Percentiles rank a stretch among this genome's conserved stretches.
Conservation (phyloP, 2,888 invertebrate species). For the Lagria hirta region DNA sequence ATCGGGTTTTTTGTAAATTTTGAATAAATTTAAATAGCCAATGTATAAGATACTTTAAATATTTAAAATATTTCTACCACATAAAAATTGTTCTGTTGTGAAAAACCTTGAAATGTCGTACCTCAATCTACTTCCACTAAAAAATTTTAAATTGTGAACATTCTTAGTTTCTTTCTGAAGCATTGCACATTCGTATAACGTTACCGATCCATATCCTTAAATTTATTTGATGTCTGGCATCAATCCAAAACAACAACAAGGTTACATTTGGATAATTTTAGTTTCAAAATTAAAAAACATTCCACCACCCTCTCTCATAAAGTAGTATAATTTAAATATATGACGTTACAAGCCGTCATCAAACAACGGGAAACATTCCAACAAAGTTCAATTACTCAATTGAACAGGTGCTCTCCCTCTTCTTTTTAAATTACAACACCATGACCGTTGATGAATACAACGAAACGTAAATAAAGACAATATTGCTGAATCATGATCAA, state of each 20-base stretch:
- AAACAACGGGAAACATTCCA: slow-evolving; percentile 22
- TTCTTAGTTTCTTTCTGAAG: too few species aligned
- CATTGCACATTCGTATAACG: too few species aligned
- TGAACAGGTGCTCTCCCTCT: slow-evolving; percentile 19
- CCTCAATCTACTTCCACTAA: too few species aligned
- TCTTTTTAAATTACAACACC: slow-evolving; percentile 9
- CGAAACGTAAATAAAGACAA: slow-evolving; percentile 13
- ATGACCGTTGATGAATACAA: slow-evolving; percentile 12
- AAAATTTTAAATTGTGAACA: too few species aligned
- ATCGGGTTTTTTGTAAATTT: too few species aligned
- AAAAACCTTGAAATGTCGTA: too few species aligned
- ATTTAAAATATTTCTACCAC: too few species aligned
- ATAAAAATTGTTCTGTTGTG: too few species aligned
- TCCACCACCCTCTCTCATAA: slow-evolving; percentile 16
- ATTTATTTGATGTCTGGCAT: slow-evolving; percentile 9
- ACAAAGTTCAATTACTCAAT: slow-evolving; percentile 14
- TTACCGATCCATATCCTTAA: too few species aligned
- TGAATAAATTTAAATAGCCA: too few species aligned
- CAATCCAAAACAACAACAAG: slow-evolving; percentile 16
- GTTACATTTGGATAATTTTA: slow-evolving; percentile 17
- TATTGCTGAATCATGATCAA: slow-evolving; percentile 12
- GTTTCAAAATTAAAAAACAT: slow-evolving; percentile 20
- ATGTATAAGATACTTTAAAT: too few species aligned
- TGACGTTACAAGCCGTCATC: slow-evolving; percentile 21
- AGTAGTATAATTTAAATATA: slow-evolving; percentile 16